These are phyloP conservation scores for Cyprinodon diabolis DNA, from an alignment of 2,797 vertebrate genomes.

Conservation along the genomic window DNA sequence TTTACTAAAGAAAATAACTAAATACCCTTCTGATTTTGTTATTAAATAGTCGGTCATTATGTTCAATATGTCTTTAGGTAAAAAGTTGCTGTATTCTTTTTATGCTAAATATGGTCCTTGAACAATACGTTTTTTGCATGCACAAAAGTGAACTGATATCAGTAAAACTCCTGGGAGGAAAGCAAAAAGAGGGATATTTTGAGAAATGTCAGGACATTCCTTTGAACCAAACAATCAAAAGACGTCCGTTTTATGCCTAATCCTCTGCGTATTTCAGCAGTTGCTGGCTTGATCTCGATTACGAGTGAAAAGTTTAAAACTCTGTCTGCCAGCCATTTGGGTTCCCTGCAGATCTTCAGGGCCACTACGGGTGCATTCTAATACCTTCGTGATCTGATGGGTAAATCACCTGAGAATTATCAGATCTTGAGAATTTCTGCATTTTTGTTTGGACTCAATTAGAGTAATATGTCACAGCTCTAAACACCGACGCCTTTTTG, in stretches of 20 bases:
- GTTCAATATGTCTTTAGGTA: neutral
- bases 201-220: conserved; percentile 48
- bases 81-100: neutral
- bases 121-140: conserved; percentile 30
- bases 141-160: conserved; percentile 40
- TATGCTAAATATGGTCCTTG: conserved; percentile 25
- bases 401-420: conserved; percentile 53
- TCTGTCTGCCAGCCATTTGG: conserved; percentile 51
- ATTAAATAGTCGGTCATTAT: neutral
- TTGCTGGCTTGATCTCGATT: conserved; percentile 42
- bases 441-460: conserved; percentile 46
- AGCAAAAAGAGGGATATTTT: conserved; percentile 16
- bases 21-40: conserved; percentile 3
- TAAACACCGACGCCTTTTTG: conserved; percentile 41
- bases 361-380: conserved; percentile 54
- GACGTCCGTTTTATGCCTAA: conserved; percentile 43
- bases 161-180: conserved; percentile 21
- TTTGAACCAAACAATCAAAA: conserved; percentile 55
- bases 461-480: conserved; percentile 50
- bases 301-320: conserved; percentile 47
- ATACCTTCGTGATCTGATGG: conserved; percentile 49
- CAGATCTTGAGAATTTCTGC: conserved; percentile 43
- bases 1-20: neutral
- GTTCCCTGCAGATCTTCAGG: conserved; percentile 36
- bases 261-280: conserved; percentile 35